Evolutionary conservation across 2,888 invertebrate species (phyloP).

Genomic region (Metalampra italica): DNA sequence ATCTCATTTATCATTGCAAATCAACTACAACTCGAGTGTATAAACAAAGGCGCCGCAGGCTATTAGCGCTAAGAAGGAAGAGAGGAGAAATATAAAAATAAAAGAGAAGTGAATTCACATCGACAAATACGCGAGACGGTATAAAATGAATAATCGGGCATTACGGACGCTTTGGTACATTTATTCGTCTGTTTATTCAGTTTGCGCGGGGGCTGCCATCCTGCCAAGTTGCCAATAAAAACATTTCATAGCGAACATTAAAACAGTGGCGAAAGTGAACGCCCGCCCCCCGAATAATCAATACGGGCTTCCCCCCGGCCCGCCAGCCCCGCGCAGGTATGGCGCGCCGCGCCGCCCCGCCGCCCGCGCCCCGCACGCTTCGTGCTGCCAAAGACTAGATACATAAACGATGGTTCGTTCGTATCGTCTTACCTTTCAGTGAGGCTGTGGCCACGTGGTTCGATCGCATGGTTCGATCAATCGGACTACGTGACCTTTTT

Average conservation of each 20-base stretch:
- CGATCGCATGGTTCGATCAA: too few species aligned
- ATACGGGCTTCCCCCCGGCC: slow-evolving; percentile 32
- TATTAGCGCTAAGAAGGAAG: slow-evolving; percentile 17
- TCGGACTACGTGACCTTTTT: too few species aligned
- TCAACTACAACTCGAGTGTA: slow-evolving; percentile 13
- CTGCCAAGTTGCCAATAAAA: slow-evolving; percentile 68
- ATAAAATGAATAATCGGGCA: slow-evolving; percentile 50
- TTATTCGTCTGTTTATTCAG: slow-evolving; percentile 54
- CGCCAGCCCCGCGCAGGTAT: slow-evolving; percentile 59
- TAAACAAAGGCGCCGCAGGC: slow-evolving; percentile 19
- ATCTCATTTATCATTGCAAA: slow-evolving; percentile 11
- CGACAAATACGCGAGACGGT: slow-evolving; percentile 22
- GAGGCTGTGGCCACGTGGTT: background rate
- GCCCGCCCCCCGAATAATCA: slow-evolving; percentile 61
- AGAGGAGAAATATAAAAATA: slow-evolving; percentile 17
- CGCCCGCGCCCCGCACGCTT: slow-evolving; percentile 30
- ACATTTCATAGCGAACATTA: slow-evolving; percentile 73
- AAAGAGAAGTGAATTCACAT: slow-evolving; percentile 25
- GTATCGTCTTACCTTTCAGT: background rate
- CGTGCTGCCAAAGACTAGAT: slow-evolving; percentile 45
- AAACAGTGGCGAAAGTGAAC: slow-evolving; percentile 77
- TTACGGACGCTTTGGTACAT: slow-evolving; percentile 45
- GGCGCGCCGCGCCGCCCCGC: slow-evolving; percentile 27
- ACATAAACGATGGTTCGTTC: background rate
- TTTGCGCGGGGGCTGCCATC: slow-evolving; percentile 44